These are phyloP conservation scores for Diplolepis rosae DNA, from an alignment of 2,888 invertebrate genomes.

Conservation along the genomic window DNA sequence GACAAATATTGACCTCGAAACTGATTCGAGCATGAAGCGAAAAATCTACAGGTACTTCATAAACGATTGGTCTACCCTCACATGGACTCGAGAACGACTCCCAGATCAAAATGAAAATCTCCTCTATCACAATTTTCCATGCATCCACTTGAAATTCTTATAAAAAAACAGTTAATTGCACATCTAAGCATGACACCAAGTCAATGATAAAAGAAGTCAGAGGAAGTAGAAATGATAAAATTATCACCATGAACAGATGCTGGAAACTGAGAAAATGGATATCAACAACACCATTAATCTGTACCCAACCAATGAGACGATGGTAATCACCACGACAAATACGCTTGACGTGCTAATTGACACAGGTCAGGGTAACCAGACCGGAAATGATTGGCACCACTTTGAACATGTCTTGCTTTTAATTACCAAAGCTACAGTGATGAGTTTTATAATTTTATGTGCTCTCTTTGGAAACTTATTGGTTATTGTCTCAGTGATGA, in stretches of 20 bases:
- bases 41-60: slow-evolving; percentile 6
- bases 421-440: slow-evolving; percentile 84
- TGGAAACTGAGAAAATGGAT: slow-evolving; percentile 41
- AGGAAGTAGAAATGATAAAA: background rate
- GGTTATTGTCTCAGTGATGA: slow-evolving; percentile 90
- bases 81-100: slow-evolving; percentile 9
- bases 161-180: background rate
- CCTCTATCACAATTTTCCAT: background rate
- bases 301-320: slow-evolving; percentile 39
- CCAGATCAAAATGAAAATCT: background rate
- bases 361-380: slow-evolving; percentile 57
- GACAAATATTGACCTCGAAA: slow-evolving; percentile 20
- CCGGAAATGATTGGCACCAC: slow-evolving; percentile 52
- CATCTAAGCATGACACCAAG: background rate
- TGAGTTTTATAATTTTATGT: slow-evolving; percentile 90
- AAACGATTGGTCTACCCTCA: slow-evolving; percentile 11
- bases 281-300: slow-evolving; percentile 39
- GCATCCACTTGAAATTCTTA: background rate
- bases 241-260: slow-evolving; percentile 39
- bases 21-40: slow-evolving; percentile 27
- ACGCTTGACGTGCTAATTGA: slow-evolving; percentile 52
- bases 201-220: background rate
- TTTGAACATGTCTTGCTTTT: slow-evolving; percentile 78
- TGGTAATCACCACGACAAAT: slow-evolving; percentile 37
- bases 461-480: slow-evolving; percentile 79